Evolutionary conservation across 1,140 invertebrate genomes (phyloP).

Genomic region (Drosophila ananassae): DNA sequence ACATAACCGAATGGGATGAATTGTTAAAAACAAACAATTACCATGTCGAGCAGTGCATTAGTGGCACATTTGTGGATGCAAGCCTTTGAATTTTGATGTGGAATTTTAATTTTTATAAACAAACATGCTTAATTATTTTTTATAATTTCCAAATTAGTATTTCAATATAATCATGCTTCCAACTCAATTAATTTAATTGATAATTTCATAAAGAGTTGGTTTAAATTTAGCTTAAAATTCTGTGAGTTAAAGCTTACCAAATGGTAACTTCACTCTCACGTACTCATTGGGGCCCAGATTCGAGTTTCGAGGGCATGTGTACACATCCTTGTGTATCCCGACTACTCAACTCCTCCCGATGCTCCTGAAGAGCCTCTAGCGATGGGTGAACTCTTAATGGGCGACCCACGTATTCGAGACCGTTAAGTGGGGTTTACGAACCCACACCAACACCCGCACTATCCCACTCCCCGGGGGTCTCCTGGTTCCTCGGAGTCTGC

Average conservation of each 20-base stretch:
- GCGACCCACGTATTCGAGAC: conserved; percentile 24
- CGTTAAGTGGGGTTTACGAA: conserved; percentile 73
- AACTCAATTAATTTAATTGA: too few species aligned
- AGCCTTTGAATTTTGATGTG: not conserved
- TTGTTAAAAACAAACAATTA: conserved; percentile 33
- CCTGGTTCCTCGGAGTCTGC: not conserved
- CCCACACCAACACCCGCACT: conserved; percentile 21
- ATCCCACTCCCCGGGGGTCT: not conserved
- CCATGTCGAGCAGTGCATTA: conserved; percentile 37
- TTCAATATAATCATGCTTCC: not conserved
- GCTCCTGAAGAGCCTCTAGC: conserved; percentile 19
- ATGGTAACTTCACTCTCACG: not conserved
- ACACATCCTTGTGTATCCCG: conserved; percentile 13
- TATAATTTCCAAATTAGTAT: not conserved
- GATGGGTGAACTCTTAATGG: conserved; percentile 46
- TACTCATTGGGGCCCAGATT: conserved; percentile 13
- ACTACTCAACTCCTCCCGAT: conserved; percentile 26
- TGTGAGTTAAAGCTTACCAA: not conserved
- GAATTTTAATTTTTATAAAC: not conserved
- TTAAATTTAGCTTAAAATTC: not conserved
- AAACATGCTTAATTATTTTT: not conserved
- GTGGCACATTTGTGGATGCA: conserved; percentile 10
- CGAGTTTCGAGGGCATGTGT: conserved; percentile 8
- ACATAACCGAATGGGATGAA: conserved; percentile 13
- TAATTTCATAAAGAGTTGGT: not conserved